phyloP scores from a whole-genome alignment of 2,888 invertebrate species.

The Myathropa florea region DNA sequence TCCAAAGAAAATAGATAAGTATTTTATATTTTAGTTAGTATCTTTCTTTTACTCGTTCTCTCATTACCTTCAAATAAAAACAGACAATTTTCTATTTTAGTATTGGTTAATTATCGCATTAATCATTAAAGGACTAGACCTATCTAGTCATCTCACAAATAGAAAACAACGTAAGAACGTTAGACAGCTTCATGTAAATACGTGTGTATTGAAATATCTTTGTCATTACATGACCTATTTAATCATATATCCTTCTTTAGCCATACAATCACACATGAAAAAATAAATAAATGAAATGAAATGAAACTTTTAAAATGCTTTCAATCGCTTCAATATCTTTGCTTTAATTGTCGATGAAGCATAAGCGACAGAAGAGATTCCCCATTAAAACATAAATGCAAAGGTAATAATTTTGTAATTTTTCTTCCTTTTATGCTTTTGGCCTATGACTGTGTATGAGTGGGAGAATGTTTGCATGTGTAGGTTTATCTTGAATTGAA shows the following conservation, averaged over 20 bases:
- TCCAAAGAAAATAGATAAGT: no score
- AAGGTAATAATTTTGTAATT: constrained; percentile 51
- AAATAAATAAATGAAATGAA: constrained; percentile 5
- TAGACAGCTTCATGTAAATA: no score
- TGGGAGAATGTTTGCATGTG: not conserved
- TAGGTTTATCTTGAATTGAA: not conserved
- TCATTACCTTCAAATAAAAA: no score
- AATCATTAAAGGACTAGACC: no score
- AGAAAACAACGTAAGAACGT: no score
- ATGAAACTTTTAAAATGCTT: constrained; percentile 38
- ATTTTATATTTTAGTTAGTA: no score
- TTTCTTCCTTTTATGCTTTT: not conserved
- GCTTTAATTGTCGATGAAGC: not conserved
- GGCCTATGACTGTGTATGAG: not conserved
- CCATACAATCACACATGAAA: not conserved
- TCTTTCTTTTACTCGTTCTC: no score
- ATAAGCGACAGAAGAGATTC: constrained; percentile 23
- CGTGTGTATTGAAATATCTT: not conserved
- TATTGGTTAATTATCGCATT: no score
- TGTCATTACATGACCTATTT: constrained; percentile 12
- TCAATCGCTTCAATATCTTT: constrained; percentile 38
- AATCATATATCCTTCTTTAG: constrained; percentile 17
- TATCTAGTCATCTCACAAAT: no score
- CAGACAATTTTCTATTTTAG: no score
- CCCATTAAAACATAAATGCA: constrained; percentile 31